phyloP scores from a whole-genome alignment of 2,888 invertebrate species.

The Acheta domesticus region DNA sequence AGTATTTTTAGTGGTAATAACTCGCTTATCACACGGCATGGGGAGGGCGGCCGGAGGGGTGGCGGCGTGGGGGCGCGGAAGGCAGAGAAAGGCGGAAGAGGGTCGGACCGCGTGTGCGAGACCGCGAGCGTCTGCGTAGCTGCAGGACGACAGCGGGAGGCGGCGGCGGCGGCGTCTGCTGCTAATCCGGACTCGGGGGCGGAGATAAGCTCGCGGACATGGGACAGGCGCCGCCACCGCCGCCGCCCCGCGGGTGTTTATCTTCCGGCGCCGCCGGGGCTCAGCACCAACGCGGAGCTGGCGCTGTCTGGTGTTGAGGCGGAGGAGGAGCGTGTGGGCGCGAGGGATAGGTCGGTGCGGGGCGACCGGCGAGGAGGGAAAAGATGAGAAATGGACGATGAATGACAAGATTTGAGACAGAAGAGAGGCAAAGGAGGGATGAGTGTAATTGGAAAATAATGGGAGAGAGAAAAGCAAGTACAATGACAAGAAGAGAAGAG shows the following conservation, averaged over 20 bases:
- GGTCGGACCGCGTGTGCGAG: background rate
- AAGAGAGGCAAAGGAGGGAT: too few relatives aligned
- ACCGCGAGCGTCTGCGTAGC: background rate
- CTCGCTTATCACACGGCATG: background rate
- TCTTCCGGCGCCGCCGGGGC: background rate
- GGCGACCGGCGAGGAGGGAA: background rate
- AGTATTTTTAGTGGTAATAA: background rate
- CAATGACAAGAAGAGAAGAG: too few relatives aligned
- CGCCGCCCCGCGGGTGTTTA: background rate
- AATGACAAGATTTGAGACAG: too few relatives aligned
- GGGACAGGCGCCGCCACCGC: background rate
- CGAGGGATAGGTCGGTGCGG: background rate
- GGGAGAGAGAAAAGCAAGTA: too few relatives aligned
- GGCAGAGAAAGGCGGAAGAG: background rate
- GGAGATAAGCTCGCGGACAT: constrained; percentile 4
- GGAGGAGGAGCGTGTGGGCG: background rate
- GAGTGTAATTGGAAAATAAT: too few relatives aligned
- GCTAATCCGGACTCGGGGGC: constrained; percentile 6
- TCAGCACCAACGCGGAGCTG: background rate
- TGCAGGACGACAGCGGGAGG: background rate
- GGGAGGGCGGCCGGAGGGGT: background rate
- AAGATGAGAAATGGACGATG: too few relatives aligned
- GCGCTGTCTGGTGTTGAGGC: background rate
- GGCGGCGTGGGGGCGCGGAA: background rate
- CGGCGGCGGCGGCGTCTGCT: background rate